Conservation (phyloP, 2,888 invertebrate genomes). For the Barypeithes pellucidus region DNA sequence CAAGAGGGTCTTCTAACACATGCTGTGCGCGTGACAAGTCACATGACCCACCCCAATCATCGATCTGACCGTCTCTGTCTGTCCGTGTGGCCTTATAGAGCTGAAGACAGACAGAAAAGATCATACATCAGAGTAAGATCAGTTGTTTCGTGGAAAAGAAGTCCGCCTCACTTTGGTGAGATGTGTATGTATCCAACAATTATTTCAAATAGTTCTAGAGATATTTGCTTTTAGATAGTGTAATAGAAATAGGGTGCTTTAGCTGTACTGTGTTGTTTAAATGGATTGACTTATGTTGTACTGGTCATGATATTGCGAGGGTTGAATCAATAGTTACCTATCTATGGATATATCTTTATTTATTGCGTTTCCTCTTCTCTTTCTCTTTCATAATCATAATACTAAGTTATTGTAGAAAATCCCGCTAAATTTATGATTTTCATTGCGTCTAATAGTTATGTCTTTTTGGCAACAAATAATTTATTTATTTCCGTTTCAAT, state of each 20-base stretch:
- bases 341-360: neutral
- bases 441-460: too few relatives aligned
- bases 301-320: neutral
- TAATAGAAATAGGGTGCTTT: neutral
- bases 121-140: constrained; percentile 36
- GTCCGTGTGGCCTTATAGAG: constrained; percentile 36
- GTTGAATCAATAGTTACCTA: neutral
- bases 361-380: neutral
- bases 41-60: constrained; percentile 46
- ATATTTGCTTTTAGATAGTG: neutral
- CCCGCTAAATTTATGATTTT: too few relatives aligned
- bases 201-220: constrained; percentile 17
- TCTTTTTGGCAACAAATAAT: too few relatives aligned
- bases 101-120: constrained; percentile 47
- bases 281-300: neutral
- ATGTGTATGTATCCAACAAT: constrained; percentile 49
- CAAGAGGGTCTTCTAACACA: constrained; percentile 26
- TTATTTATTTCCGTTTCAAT: too few relatives aligned
- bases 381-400: too few relatives aligned
- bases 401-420: too few relatives aligned
- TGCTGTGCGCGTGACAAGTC: constrained; percentile 51
- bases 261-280: neutral
- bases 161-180: constrained; percentile 52
- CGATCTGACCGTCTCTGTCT: constrained; percentile 51
- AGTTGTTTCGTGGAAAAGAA: constrained; percentile 52